Percentiles rank a stretch among this genome's conserved stretches.
These are phyloP conservation scores for Threskiornis aethiopicus DNA, from an alignment of 2,797 vertebrate species.

Conservation along the genomic window DNA sequence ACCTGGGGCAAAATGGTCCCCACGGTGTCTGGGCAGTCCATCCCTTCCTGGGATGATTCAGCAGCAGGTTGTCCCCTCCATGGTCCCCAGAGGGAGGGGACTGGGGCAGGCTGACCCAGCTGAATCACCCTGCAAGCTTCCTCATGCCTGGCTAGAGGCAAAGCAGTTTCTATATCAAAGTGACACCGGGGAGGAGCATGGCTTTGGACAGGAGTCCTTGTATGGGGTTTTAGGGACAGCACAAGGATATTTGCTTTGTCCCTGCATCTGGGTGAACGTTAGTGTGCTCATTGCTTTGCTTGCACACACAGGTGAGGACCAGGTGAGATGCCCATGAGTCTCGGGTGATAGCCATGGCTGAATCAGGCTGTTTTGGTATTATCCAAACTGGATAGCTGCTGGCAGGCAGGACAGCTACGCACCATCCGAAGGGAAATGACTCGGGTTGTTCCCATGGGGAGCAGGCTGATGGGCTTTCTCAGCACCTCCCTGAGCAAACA, in stretches of 20 bases:
- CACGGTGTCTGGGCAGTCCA: not conserved
- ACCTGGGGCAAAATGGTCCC: not conserved
- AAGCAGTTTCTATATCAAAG: not conserved
- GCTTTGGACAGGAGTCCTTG: not conserved
- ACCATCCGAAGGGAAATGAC: not conserved
- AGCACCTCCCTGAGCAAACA: not conserved
- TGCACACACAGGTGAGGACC: not conserved
- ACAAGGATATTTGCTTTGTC: not conserved
- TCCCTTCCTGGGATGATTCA: not conserved
- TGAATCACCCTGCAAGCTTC: not conserved
- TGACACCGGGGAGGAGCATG: rapidly evolving
- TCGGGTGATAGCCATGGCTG: rapidly evolving
- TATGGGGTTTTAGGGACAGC: not conserved
- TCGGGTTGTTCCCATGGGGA: not conserved
- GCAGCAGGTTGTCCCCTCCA: not conserved
- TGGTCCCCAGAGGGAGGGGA: not conserved
- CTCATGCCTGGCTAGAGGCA: not conserved
- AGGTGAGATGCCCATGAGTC: not conserved
- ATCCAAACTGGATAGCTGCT: not conserved
- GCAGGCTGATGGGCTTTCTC: not conserved
- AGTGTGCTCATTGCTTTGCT: not conserved
- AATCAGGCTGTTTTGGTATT: not conserved
- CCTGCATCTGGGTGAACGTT: not conserved
- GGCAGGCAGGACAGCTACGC: not conserved
- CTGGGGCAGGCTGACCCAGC: not conserved